These are phyloP conservation scores for Coturnix japonica DNA, from an alignment of 2,113 vertebrate genomes.

Conservation along the genomic window DNA sequence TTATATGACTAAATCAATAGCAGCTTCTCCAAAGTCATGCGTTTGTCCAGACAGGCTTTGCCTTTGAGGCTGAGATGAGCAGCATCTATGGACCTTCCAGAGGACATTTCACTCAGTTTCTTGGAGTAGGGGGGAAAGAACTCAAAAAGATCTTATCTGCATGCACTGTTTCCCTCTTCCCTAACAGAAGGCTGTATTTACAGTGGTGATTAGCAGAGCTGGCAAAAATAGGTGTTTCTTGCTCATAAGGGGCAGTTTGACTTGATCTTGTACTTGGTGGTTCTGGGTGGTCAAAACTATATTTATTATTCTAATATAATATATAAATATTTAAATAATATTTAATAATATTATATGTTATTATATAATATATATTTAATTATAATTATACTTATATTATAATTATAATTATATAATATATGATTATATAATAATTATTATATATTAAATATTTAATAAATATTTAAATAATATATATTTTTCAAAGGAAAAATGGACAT, in stretches of 20 bases:
- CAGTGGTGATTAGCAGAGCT: not conserved
- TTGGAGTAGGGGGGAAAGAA: not conserved
- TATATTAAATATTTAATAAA: too few species aligned
- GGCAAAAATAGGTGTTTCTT: constrained; percentile 8
- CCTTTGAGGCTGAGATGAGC: not conserved
- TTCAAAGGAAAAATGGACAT: not conserved
- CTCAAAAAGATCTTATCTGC: not conserved
- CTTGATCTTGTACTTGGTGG: not conserved
- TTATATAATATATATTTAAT: too few species aligned
- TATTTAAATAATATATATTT: too few species aligned
- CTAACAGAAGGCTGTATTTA: not conserved
- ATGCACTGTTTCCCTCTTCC: not conserved
- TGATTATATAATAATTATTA: too few species aligned
- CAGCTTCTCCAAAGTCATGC: not conserved
- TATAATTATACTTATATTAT: too few species aligned
- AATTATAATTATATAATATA: too few species aligned
- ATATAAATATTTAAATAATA: too few species aligned
- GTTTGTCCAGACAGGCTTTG: not conserved
- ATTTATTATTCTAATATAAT: too few species aligned
- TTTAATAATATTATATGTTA: too few species aligned
- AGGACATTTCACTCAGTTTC: not conserved
- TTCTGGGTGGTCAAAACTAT: not conserved
- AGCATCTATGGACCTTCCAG: not conserved
- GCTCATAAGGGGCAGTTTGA: not conserved
- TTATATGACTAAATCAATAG: not conserved